phyloP scores from a whole-genome alignment of 2,797 vertebrate species.

The Silurus aristotelis region DNA sequence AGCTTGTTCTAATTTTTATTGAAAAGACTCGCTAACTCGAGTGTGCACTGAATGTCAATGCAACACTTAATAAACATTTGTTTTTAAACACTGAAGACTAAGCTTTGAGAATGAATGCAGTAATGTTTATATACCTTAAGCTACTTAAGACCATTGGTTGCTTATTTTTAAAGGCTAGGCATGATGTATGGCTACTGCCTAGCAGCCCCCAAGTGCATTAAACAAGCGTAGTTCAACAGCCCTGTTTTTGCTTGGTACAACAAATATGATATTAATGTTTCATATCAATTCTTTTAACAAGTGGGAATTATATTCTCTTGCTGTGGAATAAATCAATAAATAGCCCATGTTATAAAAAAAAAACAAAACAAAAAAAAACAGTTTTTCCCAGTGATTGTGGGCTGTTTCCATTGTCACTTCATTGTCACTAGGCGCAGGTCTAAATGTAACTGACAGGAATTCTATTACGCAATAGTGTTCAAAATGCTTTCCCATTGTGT shows the following conservation, averaged over 20 bases:
- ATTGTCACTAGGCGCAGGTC: background rate
- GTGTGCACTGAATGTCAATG: no score
- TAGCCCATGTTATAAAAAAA: background rate
- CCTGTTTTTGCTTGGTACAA: background rate
- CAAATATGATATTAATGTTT: background rate
- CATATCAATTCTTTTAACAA: background rate
- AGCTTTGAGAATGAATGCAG: background rate
- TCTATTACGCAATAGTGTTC: background rate
- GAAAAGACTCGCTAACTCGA: background rate
- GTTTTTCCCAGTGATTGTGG: background rate
- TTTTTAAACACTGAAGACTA: background rate
- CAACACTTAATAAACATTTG: no score
- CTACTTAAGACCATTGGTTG: background rate
- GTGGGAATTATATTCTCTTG: background rate
- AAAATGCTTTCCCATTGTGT: background rate
- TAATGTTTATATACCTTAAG: background rate
- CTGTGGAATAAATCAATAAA: background rate
- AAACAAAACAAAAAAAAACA: background rate
- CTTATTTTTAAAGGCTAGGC: background rate
- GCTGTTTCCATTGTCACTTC: no score
- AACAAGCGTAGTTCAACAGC: background rate
- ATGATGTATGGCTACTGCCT: background rate
- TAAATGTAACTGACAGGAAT: background rate
- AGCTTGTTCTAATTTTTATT: background rate
- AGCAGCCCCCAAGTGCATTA: background rate